phyloP scores from a whole-genome alignment of 2,113 vertebrate species.

The Neodon shergylaensis region DNA sequence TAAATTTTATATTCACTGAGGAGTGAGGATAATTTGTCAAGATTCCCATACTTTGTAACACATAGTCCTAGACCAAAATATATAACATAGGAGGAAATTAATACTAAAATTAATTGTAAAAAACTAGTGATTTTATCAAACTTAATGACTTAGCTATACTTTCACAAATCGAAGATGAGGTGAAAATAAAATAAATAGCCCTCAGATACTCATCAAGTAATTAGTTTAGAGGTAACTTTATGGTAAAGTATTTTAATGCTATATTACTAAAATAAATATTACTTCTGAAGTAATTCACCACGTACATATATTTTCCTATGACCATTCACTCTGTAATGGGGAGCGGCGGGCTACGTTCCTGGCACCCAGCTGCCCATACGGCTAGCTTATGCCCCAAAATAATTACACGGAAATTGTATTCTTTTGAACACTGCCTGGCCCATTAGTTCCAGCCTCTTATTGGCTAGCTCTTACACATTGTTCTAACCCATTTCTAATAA shows the following conservation, averaged over 20 bases:
- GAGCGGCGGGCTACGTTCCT: no score
- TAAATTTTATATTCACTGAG: not conserved
- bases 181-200: not conserved
- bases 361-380: no score
- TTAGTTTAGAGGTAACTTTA: not conserved
- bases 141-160: not conserved
- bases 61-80: not conserved
- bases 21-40: not conserved
- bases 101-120: not conserved
- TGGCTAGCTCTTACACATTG: no score
- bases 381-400: no score
- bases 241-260: not conserved
- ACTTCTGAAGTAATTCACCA: not conserved
- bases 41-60: not conserved
- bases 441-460: no score
- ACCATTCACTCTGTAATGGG: no score
- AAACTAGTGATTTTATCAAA: conserved; percentile 7
- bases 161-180: not conserved
- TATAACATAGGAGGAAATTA: not conserved
- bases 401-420: no score
- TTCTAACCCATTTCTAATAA: no score
- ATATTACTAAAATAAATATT: not conserved
- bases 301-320: no score
- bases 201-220: not conserved
- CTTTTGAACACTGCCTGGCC: no score